phyloP scores from a whole-genome alignment of 2,888 invertebrate genomes.

The Camptogramma bilineatum region DNA sequence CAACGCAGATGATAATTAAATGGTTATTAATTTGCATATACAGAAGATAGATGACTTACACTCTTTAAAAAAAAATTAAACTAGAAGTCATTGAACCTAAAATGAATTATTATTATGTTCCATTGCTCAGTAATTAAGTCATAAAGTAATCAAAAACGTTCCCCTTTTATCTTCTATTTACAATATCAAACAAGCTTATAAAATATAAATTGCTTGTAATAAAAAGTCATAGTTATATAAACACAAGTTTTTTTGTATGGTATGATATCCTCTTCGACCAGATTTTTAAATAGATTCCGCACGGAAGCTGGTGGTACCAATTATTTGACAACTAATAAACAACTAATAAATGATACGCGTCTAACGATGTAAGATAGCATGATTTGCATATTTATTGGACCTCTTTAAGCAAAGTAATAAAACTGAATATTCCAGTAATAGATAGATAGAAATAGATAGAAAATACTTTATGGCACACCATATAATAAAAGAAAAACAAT shows the following conservation, averaged over 20 bases:
- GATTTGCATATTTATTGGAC: slow-evolving; percentile 16
- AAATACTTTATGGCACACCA: too few species aligned
- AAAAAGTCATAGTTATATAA: slow-evolving; percentile 27
- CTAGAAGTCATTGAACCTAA: slow-evolving; percentile 65
- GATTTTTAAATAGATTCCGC: slow-evolving; percentile 11
- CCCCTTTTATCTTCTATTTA: slow-evolving; percentile 20
- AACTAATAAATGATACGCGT: slow-evolving; percentile 21
- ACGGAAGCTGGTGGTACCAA: slow-evolving; percentile 24
- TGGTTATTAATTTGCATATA: slow-evolving; percentile 67
- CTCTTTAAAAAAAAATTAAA: slow-evolving; percentile 63
- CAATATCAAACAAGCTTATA: slow-evolving; percentile 21
- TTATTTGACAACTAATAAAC: slow-evolving; percentile 25
- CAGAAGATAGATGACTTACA: slow-evolving; percentile 60
- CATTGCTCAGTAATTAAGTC: slow-evolving; percentile 35
- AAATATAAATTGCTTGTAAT: slow-evolving; percentile 22
- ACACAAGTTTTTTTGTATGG: slow-evolving; percentile 1
- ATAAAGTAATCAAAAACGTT: slow-evolving; percentile 29
- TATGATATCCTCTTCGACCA: slow-evolving; percentile 1
- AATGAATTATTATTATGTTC: slow-evolving; percentile 58
- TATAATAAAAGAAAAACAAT: too few species aligned
- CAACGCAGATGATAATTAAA: slow-evolving; percentile 62
- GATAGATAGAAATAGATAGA: too few species aligned
- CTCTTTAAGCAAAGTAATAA: neutral
- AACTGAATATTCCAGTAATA: neutral
- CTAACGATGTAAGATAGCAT: slow-evolving; percentile 9